phyloP scores from a whole-genome alignment of 92 coral and sea anemone species.

The Phenganax stokvisi region DNA sequence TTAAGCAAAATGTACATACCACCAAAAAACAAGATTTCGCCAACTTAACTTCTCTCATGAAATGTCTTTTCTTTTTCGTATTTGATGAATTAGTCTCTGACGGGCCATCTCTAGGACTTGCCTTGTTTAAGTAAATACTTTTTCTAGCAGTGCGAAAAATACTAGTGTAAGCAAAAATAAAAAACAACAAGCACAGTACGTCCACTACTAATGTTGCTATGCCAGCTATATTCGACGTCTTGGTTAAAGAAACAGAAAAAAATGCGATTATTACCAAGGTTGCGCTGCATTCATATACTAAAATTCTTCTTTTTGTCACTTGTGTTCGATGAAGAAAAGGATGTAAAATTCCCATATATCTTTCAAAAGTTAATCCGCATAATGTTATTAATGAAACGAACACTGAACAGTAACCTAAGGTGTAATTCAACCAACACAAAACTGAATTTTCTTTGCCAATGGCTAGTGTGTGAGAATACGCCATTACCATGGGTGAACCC shows the following conservation, averaged over 20 bases:
- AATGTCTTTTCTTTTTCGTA: neutral
- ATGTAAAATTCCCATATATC: neutral
- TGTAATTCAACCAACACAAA: neutral
- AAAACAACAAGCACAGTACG: neutral
- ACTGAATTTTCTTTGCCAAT: neutral
- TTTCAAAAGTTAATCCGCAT: neutral
- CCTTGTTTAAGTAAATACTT: neutral
- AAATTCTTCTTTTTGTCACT: neutral
- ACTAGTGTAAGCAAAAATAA: neutral
- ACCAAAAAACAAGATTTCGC: neutral
- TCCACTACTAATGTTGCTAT: neutral
- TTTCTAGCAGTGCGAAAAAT: neutral
- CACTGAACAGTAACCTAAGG: neutral
- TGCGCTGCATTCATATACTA: neutral
- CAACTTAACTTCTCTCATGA: neutral
- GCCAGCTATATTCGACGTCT: neutral
- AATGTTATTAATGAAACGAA: neutral
- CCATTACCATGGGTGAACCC: neutral
- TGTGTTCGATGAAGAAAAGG: neutral
- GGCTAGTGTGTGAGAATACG: neutral
- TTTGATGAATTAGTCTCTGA: neutral
- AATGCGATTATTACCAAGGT: neutral
- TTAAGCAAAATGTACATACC: neutral
- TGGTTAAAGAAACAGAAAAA: neutral
- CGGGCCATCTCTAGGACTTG: neutral